Evolutionary conservation across 2,113 vertebrate genomes (phyloP).

Genomic region (Grantiella picta): DNA sequence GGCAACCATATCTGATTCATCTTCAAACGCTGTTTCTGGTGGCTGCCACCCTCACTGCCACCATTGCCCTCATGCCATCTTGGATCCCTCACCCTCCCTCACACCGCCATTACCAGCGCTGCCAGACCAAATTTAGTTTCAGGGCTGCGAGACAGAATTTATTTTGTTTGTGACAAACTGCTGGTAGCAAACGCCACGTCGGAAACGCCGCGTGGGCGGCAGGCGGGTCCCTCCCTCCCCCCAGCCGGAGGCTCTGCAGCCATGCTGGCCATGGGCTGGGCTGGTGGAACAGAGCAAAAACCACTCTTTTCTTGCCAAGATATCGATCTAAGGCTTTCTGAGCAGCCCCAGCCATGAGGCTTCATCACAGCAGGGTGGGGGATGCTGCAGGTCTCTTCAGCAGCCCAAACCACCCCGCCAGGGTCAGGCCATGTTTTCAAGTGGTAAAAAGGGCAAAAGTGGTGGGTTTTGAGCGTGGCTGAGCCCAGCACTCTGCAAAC

Average conservation of each 20-base stretch:
- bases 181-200: not conserved
- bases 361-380: fast-evolving
- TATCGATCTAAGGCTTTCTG: fast-evolving
- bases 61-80: not conserved
- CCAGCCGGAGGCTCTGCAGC: not conserved
- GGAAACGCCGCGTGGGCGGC: constrained; percentile 50
- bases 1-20: fast-evolving
- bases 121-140: not conserved
- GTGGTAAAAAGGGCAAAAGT: not conserved
- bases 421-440: not conserved
- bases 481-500: fast-evolving
- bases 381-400: not conserved
- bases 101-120: not conserved
- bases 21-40: fast-evolving
- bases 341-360: not conserved
- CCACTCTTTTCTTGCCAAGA: not conserved
- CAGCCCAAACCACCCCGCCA: fast-evolving
- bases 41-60: fast-evolving
- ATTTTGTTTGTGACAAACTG: not conserved
- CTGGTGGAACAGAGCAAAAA: not conserved
- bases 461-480: not conserved
- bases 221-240: not conserved
- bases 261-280: not conserved
- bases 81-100: not conserved
- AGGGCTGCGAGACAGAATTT: not conserved